Base-by-base conservation (phyloP, 2,888 invertebrate genomes). In the Notodonta ziczac region DNA sequence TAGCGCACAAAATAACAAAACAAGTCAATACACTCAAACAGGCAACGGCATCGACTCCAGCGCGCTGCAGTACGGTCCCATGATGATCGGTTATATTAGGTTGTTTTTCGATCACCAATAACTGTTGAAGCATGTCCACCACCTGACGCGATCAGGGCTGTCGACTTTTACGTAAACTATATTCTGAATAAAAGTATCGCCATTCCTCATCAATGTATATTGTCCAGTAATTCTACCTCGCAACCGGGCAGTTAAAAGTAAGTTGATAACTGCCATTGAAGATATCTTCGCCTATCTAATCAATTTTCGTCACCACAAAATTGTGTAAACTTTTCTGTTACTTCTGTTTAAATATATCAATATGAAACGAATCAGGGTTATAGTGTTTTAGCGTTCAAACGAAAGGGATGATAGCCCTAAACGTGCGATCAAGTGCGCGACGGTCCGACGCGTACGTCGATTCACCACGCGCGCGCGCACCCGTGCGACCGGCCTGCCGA, bases 401-500 rank as follows among this genome's bases (percentile, higher is more conserved):
- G 56, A 64, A 66, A 58, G 60, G 58, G 62, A 54, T 59, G 55
- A 44, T 53, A 71, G 61, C 81, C 80, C 81, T 78, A 68, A 55
- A 60, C 60, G 58, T 54, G 54, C 62, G 73, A 64, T 61, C 75
- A 76, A 72, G 78, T 80, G 82, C 81, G 75, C 80, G 74, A 73
- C 89, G 88, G 73, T 88, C 89, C 90, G 82, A 86, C 84, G 91
- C 93, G 93, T 93, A 89, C 88, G 80, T 66, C 90, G 85, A 93
- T 93, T 93, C 90, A 86, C 87, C 90, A 93, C 91, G 93, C 88
- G 83, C 82, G 80, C 77, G 61, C 77, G 70, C 69, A 72, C 80
- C 83, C 84, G 84, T 85, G 84, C 84, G 85, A 84, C 85, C 84
- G 78, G 69, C 71, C 75, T 72, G 67, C 78, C 84, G 77, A 78